phyloP scores from a whole-genome alignment of 2,888 invertebrate genomes.

The Volucella zonaria region DNA sequence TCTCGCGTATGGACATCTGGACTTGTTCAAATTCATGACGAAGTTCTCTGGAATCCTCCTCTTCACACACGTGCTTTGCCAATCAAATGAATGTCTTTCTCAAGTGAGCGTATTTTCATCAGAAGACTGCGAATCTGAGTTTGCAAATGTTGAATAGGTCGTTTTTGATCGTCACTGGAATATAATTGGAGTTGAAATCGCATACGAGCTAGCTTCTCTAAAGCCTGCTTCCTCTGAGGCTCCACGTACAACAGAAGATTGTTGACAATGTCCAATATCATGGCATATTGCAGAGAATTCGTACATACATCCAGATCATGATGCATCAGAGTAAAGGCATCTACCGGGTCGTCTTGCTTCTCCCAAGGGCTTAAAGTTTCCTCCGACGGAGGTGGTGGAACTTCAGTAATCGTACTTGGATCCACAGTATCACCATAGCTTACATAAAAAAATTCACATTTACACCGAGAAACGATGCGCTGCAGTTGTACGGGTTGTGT shows the following conservation, averaged over 20 bases:
- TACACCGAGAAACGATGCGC: constrained; percentile 97
- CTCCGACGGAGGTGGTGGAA: constrained; percentile 88
- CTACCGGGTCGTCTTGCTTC: constrained; percentile 93
- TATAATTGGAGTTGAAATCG: constrained; percentile 96
- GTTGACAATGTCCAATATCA: constrained; percentile 98
- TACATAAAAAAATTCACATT: constrained; percentile 98
- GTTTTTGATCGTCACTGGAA: constrained; percentile 94
- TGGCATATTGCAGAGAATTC: constrained; percentile 96
- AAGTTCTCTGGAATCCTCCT: constrained; percentile 85
- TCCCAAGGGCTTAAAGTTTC: constrained; percentile 90
- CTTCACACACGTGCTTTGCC: constrained; percentile 91
- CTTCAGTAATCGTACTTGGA: constrained; percentile 84
- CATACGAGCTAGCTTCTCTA: constrained; percentile 93
- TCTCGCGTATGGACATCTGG: constrained; percentile 88
- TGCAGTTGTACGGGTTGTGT: constrained; percentile 89
- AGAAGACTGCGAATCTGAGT: constrained; percentile 89
- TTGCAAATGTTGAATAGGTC: constrained; percentile 95
- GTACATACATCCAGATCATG: constrained; percentile 99
- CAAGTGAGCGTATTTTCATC: constrained; percentile 91
- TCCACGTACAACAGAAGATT: constrained; percentile 98
- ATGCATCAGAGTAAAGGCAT: constrained; percentile 98
- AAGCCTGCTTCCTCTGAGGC: constrained; percentile 95
- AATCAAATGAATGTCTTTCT: constrained; percentile 94
- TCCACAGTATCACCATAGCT: constrained; percentile 92
- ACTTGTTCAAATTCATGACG: constrained; percentile 88